Base-by-base conservation (phyloP, 2,113 vertebrate genomes). In the Cyprinodon tularosa region DNA sequence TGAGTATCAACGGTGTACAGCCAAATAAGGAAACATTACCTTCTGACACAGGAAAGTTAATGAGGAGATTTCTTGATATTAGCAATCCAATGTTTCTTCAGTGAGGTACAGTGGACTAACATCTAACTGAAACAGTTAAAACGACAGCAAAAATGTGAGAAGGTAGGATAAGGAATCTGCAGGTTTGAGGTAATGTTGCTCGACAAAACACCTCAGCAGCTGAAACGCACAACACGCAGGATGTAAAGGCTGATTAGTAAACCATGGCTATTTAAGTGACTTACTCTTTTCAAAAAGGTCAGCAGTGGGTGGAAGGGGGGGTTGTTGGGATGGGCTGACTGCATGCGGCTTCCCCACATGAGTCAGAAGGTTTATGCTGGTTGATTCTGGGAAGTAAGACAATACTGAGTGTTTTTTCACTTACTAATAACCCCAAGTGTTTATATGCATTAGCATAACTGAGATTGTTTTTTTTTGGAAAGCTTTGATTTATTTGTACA, bases 321-420 rank as follows among this genome's bases (percentile, higher is more conserved):
- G 29, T 29, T 29, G 29, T 29, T 1, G 29, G 29, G 29, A 29
- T 29, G 29, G 29, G 29, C 29, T 29, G 29, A 63, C 48, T 63
- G 42, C 2, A 37, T 42, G 68, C 38, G 69, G 71, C 71, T 81
- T 62, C 76, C 76, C 68, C 20, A n/a, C 47, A 87, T 90, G 91
- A 93, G 83, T 92, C 89, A 91, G 60, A 81, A 5, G 48, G 66
- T 63, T 68, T 77, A 68, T 50, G 60, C 50, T 14, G 53, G 77
- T 66, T 14, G 62, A 76, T 93, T 93, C 87, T 93, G 90, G 91
- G 94, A 94, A 94, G 66, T 63, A 66, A 80, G 69, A 92, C 76
- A 90, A 89, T 80, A 74, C 66, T 20, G 47, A 12, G 29, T 48
- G 82, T 84, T 78, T 79, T 82, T 57, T 62, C 45, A 68, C 65